Base-by-base conservation (phyloP, 1,140 invertebrate genomes). In the Pseudoatta argentina region DNA sequence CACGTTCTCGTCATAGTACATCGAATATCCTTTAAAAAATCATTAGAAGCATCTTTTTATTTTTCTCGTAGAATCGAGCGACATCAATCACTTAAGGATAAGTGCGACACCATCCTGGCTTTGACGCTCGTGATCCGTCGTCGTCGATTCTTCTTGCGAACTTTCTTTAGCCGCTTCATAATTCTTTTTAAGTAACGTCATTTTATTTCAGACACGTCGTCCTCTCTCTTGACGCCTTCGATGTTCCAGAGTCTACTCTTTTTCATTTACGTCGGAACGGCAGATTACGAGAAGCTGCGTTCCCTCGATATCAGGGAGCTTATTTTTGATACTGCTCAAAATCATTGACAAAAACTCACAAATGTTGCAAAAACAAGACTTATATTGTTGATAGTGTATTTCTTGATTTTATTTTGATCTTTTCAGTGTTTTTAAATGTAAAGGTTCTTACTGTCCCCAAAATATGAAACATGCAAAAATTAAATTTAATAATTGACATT, bases 111-210 rank as follows among this genome's bases (percentile, higher is more conserved):
- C 87, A 76, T 63, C 81, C 88, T 88, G 87, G 86, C 86, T 88
- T 92, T 92, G 85, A 93, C 93, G 87, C 79, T 85, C 69, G 90
- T 90, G 89, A 90, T 92, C 85, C 89, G 90, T 91, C 88, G 90
- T 91, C 88, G 91, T 90, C 93, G 92, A 88, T 93, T 94, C 88
- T 93, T 91, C 85, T 92, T 93, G 73, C 91, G 86, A 53, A 88
- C 87, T 86, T 86, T 71, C 79, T 57, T 86, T 69, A 81, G 87
- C 51, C 91, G 86, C 59, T 81, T 88, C 85, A 86, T 89, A 86
- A 87, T 87, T 88, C 86, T 86, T 88, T 92, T 91, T 73, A 88
- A 88, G 79, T 91, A 91, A 67, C 88, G 86, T 90, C 87, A 88
- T 90, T 92, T 93, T 79, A 89, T 89, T 78, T 89, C 75, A 57